phyloP scores from a whole-genome alignment of 2,113 vertebrate species.

The Tragelaphus strepsiceros region DNA sequence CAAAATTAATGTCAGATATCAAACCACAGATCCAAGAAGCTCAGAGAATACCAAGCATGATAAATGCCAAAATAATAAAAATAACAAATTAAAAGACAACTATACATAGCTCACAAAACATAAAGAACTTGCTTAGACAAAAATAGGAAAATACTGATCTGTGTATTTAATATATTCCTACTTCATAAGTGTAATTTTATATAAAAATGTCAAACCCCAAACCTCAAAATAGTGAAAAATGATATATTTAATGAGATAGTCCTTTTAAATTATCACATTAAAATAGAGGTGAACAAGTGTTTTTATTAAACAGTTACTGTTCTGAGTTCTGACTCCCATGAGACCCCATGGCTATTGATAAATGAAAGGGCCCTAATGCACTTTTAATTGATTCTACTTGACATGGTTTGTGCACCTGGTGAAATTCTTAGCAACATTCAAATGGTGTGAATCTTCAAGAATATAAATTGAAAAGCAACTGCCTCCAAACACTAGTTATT shows the following conservation, averaged over 20 bases:
- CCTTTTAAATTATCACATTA: not conserved
- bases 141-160: not conserved
- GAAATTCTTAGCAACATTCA: not conserved
- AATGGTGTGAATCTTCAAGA: not conserved
- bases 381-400: slow-evolving; percentile 16
- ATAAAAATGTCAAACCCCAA: not conserved
- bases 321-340: not conserved
- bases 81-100: not conserved
- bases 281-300: not conserved
- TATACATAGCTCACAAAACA: not conserved
- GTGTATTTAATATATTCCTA: not conserved
- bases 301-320: not conserved
- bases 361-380: not conserved
- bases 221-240: not conserved
- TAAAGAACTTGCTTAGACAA: not conserved
- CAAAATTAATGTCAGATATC: not conserved
- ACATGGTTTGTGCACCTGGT: not conserved
- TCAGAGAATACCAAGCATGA: not conserved
- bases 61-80: not conserved
- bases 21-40: not conserved
- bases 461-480: slow-evolving; percentile 34
- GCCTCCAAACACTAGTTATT: not conserved
- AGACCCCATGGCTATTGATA: not conserved
- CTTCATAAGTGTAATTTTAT: not conserved
- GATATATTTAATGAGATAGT: not conserved